Evolutionary conservation across 2,888 invertebrate species (phyloP).

Genomic region (Agonopterix alstromeriana): DNA sequence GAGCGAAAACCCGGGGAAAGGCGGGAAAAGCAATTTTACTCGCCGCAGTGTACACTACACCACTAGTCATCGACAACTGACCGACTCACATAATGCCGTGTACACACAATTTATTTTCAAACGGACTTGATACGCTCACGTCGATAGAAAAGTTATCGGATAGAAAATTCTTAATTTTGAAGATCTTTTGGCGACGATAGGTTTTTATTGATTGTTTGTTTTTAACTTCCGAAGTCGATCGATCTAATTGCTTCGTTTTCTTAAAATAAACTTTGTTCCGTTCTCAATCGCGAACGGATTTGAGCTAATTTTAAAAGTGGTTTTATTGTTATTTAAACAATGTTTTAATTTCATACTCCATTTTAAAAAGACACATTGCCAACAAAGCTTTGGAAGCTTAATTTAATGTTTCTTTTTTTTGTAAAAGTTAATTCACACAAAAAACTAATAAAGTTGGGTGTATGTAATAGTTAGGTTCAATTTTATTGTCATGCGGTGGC

Average conservation of each 20-base stretch:
- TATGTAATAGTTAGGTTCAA: too few species aligned
- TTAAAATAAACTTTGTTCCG: not conserved
- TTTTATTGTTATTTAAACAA: too few species aligned
- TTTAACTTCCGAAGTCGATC: constrained; percentile 4
- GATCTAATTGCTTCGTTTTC: constrained; percentile 1
- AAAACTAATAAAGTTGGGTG: too few species aligned
- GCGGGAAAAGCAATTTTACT: constrained; percentile 44
- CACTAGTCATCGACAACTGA: constrained; percentile 67
- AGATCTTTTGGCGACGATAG: too few species aligned
- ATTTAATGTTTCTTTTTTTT: too few species aligned
- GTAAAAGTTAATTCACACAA: too few species aligned
- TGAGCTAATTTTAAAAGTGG: too few species aligned
- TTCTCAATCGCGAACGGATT: not conserved
- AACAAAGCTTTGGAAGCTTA: too few species aligned
- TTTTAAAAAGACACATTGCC: too few species aligned
- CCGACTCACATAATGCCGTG: constrained; percentile 48
- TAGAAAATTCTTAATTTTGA: too few species aligned
- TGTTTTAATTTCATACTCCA: too few species aligned
- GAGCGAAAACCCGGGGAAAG: constrained; percentile 24
- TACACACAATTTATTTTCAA: constrained; percentile 66
- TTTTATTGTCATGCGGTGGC: too few species aligned
- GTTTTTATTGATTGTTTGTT: constrained; percentile 1
- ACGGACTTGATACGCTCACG: constrained; percentile 38
- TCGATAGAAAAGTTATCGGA: constrained; percentile 13
- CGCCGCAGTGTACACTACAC: constrained; percentile 40